These are phyloP conservation scores for Bradypodion pumilum DNA, from an alignment of 2,797 vertebrate species.

Conservation along the genomic window DNA sequence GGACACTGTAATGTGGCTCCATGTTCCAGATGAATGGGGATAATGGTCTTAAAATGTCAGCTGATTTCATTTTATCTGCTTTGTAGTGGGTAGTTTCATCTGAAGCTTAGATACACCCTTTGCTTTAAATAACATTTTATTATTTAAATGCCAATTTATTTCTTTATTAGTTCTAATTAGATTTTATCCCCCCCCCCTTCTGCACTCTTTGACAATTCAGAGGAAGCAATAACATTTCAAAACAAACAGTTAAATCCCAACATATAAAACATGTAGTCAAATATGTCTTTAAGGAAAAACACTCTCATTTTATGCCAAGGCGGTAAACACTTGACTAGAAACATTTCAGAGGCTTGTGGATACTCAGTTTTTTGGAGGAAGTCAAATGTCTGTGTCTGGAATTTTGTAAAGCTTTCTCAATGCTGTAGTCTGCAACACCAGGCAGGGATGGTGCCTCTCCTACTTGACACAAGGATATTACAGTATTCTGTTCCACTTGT, in stretches of 20 bases:
- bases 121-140: neutral
- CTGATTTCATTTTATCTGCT: neutral
- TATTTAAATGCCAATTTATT: neutral
- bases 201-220: neutral
- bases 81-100: too few species aligned
- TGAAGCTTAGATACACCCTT: too few species aligned
- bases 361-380: neutral
- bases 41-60: neutral
- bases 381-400: neutral
- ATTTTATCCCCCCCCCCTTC: neutral
- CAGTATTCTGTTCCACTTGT: neutral
- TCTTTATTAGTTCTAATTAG: neutral
- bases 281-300: neutral
- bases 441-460: neutral
- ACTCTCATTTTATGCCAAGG: neutral
- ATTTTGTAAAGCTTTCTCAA: neutral
- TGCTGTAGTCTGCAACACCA: neutral
- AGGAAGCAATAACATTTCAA: neutral
- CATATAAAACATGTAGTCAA: neutral
- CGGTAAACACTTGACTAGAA: neutral
- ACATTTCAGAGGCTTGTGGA: neutral
- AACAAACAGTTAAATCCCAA: conserved; percentile 4
- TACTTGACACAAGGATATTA: neutral
- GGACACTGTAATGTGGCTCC: too few species aligned
- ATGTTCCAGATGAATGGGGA: too few species aligned